Evolutionary conservation across 2,797 vertebrate genomes (phyloP).

Genomic region (Sciurus carolinensis): DNA sequence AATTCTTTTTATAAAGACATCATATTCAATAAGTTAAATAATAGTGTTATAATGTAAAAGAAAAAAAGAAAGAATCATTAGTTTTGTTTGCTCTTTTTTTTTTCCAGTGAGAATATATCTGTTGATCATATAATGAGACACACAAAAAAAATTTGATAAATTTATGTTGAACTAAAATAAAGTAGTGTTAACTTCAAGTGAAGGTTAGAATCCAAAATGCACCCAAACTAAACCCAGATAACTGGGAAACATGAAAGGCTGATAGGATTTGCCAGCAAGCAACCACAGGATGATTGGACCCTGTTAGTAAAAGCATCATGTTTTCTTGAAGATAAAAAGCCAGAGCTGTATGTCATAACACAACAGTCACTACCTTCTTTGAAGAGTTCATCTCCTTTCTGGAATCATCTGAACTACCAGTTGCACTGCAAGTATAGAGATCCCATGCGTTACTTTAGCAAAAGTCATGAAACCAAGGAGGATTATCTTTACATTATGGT

Average conservation of each 20-base stretch:
- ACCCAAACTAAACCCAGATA: background rate
- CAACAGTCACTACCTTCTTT: background rate
- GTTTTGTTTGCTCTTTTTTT: background rate
- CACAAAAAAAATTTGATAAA: background rate
- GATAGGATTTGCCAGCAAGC: background rate
- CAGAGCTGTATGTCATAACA: background rate
- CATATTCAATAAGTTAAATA: background rate
- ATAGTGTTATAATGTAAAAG: background rate
- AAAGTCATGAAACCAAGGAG: background rate
- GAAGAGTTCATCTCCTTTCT: background rate
- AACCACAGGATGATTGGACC: fast-evolving
- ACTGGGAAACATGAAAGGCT: background rate
- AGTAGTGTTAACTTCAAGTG: background rate
- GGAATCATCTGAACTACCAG: background rate
- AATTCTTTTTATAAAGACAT: background rate
- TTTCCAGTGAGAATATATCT: conserved; percentile 18
- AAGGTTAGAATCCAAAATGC: background rate
- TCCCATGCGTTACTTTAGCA: background rate
- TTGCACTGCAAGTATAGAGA: background rate
- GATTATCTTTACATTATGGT: background rate
- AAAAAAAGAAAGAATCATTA: background rate
- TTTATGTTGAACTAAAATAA: background rate
- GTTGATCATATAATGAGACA: background rate
- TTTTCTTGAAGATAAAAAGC: background rate
- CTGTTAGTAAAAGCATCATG: background rate